These are phyloP conservation scores for Fukomys damarensis DNA, from an alignment of 2,113 vertebrate species.

Conservation along the genomic window DNA sequence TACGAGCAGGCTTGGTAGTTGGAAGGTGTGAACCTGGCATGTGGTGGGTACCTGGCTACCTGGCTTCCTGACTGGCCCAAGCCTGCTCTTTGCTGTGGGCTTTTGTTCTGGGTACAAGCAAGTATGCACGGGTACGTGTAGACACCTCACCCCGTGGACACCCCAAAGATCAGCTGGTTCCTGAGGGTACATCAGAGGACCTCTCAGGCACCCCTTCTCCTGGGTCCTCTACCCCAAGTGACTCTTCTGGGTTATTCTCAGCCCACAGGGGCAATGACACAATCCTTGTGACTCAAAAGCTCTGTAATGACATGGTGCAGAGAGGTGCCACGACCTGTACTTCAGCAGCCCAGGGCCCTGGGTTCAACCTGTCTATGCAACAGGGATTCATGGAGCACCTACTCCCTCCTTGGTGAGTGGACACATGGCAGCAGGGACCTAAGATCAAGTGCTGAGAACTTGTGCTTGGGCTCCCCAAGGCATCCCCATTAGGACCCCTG, in stretches of 20 bases:
- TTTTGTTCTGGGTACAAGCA: background rate
- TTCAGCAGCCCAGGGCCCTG: background rate
- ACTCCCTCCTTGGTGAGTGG: background rate
- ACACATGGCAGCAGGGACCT: background rate
- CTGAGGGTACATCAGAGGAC: background rate
- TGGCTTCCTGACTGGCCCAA: background rate
- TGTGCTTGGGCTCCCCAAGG: background rate
- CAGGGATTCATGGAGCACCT: background rate
- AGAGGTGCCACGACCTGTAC: background rate
- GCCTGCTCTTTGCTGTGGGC: background rate
- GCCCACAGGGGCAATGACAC: background rate
- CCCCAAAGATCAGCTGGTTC: background rate
- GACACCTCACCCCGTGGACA: background rate
- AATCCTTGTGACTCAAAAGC: background rate
- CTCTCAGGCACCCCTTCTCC: background rate
- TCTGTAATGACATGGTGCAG: background rate
- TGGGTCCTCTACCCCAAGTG: background rate
- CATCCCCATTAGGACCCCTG: no score
- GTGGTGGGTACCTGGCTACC: background rate
- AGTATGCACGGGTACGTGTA: fast-evolving
- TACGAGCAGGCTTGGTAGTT: background rate
- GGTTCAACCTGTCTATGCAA: background rate
- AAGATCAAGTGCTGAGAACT: background rate
- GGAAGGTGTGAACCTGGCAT: background rate
- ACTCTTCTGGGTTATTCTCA: background rate